Evolutionary conservation across 2,888 invertebrate genomes (phyloP), one percentile per base, ranked within the genome.

Genomic region (Aproaerema taeniolella): DNA sequence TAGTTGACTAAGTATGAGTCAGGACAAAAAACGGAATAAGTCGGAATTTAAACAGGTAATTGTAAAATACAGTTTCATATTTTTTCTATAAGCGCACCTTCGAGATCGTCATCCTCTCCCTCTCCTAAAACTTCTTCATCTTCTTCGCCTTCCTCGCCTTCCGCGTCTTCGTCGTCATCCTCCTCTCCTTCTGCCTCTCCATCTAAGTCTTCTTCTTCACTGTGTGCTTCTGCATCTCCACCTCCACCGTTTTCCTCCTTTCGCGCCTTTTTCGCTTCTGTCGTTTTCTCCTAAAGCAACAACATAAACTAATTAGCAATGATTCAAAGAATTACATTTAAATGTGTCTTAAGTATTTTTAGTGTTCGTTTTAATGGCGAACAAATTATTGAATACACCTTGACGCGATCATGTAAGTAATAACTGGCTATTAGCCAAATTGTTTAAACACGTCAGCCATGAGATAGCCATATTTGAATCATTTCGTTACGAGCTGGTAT

Each of bases 171-270:
- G 37, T 89, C 90, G 15, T 91, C 91, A 28, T 90, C 90, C 13
- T 88, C 89, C 36, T 89, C 89, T 1, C 82, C 89, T 34, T 89
- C 89, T 12, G 81, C 89, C 41, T 88, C 89, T 39, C 87, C 88
- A 42, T 90, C 90, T 42, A 91, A 89, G 46, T 91, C 92, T 42
- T 91, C 92, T 35, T 91, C 92, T 53, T 92, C 89, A 55, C 88
- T 89, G 58, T 88, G 88, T 47, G 81, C 81, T 45, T 90, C 90
- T 14, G 88, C 89, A 6, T 88, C 88, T 26, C 87, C 88, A 15
- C 90, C 91, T 40, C 91, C 92, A 20, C 92, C 93, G 61, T 93
- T 93, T 68, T 93, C 93, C 67, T 93, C 93, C 83, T 92, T 93
- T 87, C 92, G 92, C 80, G 91, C 91, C 83, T 93, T 93, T 87